Conservation (phyloP, 2,888 invertebrate species). For the Notodonta ziczac region DNA sequence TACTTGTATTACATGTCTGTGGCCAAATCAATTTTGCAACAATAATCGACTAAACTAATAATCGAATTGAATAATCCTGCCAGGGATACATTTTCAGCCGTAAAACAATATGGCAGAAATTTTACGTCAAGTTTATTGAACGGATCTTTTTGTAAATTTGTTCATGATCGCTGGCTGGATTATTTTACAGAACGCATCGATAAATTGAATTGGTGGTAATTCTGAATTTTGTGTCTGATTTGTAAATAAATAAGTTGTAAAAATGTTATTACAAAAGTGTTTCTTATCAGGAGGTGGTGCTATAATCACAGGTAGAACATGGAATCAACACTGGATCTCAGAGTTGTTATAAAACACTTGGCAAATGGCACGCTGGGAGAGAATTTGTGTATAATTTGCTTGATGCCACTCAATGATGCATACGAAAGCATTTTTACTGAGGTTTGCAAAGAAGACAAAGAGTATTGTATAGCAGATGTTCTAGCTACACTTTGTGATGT, state of each 20-base stretch:
- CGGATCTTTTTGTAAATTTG: slow-evolving; percentile 29
- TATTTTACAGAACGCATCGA: slow-evolving; percentile 44
- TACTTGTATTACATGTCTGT: too few species aligned
- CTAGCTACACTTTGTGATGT: slow-evolving; percentile 56
- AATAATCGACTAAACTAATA: too few species aligned
- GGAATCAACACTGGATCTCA: slow-evolving; percentile 56
- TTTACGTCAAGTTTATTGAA: slow-evolving; percentile 34
- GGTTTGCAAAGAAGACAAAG: slow-evolving; percentile 61
- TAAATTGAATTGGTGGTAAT: slow-evolving; percentile 53
- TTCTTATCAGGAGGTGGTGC: slow-evolving; percentile 25
- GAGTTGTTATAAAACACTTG: slow-evolving; percentile 64
- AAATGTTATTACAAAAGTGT: slow-evolving; percentile 19
- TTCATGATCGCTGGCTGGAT: not conserved
- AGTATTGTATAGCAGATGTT: slow-evolving; percentile 70
- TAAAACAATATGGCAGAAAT: not conserved
- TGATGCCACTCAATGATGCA: slow-evolving; percentile 50
- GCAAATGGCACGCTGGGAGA: slow-evolving; percentile 64
- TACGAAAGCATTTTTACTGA: slow-evolving; percentile 68
- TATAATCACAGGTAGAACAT: slow-evolving; percentile 29
- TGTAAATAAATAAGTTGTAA: slow-evolving; percentile 4
- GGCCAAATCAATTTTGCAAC: too few species aligned
- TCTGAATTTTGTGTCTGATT: slow-evolving; percentile 24
- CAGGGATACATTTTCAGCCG: too few species aligned
- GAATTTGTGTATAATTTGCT: slow-evolving; percentile 68
- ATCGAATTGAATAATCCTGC: too few species aligned